Base-by-base conservation (phyloP, 1,140 invertebrate species). In the Drosophila parvula region DNA sequence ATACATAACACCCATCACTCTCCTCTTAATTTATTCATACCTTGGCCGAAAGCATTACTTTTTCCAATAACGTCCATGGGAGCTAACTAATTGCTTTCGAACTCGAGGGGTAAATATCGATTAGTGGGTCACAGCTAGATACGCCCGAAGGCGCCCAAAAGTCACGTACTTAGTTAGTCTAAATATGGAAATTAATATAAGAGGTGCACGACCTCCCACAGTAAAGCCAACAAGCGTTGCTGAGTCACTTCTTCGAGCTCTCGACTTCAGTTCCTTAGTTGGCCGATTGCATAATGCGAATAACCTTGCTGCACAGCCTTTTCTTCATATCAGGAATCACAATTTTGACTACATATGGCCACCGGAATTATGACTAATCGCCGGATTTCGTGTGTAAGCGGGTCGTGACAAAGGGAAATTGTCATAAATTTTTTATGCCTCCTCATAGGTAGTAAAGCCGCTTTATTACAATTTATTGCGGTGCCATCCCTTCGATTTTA, bases 331-430 rank as follows among this genome's bases (percentile, higher is more conserved):
- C 30, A 61, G 14, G 57, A 44, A 44, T 55, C 34, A 18, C n/a
- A 14, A n/a, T 34, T n/a, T 22, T 32, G 10, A 61, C 34, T 61
- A 43, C 38, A 41, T 61, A 60, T 30, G 5, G 11, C 6, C 30
- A 14, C 48, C 4, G 18, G 12, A 61, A 56, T 70, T 51, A 76
- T 78, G 81, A 79, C 71, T 83, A 83, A 83, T 83, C 80, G 67
- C 63, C 63, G 58, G 44, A 73, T 83, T 48, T 67, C 71, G 76
- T 83, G 80, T 79, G 47, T 55, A 27, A 55, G 51, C 34, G 18
- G 32, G 34, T 74, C 41, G 18, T 61, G 12, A 55, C 60, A 63
- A 64, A 58, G 36, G 59, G 43, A 70, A 81, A 59, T 57, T 61
- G 75, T 75, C 75, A 41, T 78, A 78, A 58, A 75, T 64, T 53